Evolutionary conservation across 1,140 invertebrate species (phyloP).

Genomic region (Cheumatopsyche charites): DNA sequence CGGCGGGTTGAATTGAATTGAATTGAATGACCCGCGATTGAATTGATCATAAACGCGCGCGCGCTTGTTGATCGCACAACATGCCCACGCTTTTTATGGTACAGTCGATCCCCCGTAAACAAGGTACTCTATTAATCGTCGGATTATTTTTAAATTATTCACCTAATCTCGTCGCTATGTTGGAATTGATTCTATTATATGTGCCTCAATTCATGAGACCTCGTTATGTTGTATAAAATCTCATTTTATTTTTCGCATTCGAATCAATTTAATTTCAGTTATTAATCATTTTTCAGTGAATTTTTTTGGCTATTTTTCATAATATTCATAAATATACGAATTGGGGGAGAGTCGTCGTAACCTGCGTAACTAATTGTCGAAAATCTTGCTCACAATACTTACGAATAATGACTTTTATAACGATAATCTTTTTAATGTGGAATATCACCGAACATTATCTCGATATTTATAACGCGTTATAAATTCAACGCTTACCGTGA

Average conservation of each 20-base stretch:
- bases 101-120: background rate
- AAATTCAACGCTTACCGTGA: constrained; percentile 4
- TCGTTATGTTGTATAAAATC: too few relatives aligned
- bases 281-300: too few relatives aligned
- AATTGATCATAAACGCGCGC: constrained; percentile 34
- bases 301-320: too few relatives aligned
- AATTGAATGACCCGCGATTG: constrained; percentile 39
- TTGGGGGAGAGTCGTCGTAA: background rate
- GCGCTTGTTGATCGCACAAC: constrained; percentile 4
- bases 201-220: too few relatives aligned
- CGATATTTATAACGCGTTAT: constrained; percentile 12
- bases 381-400: constrained; percentile 33
- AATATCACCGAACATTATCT: constrained; percentile 11
- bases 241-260: too few relatives aligned
- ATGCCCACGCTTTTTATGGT: constrained; percentile 1
- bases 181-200: too few relatives aligned
- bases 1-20: constrained; percentile 38
- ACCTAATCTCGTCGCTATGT: too few relatives aligned
- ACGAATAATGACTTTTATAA: constrained; percentile 36
- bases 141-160: background rate
- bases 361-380: constrained; percentile 17
- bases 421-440: constrained; percentile 32
- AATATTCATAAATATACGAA: too few relatives aligned
- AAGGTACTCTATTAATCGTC: background rate
- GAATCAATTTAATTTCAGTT: too few relatives aligned